These are phyloP conservation scores for Nannobrachium achirus DNA, from an alignment of 2,113 vertebrate species.

Conservation along the genomic window DNA sequence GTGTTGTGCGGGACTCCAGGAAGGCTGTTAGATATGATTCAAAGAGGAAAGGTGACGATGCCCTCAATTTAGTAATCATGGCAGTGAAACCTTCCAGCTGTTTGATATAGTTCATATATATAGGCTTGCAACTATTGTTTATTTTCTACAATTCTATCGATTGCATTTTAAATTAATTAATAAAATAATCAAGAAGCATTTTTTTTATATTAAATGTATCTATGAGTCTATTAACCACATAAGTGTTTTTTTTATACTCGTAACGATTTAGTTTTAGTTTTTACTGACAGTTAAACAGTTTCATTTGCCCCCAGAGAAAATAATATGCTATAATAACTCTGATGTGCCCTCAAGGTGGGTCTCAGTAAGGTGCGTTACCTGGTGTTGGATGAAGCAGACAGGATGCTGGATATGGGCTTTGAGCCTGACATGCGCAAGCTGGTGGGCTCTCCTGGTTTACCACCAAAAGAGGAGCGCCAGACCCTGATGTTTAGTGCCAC, in stretches of 20 bases:
- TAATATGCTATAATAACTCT: background rate
- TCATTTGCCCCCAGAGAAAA: no score
- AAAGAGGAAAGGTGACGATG: slow-evolving; percentile 82
- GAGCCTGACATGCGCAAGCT: slow-evolving; percentile 87
- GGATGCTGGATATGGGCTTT: slow-evolving; percentile 98
- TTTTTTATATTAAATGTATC: no score
- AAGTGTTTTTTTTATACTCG: no score
- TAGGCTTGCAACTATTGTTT: no score
- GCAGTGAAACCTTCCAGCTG: background rate
- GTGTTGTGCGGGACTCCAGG: slow-evolving; percentile 94
- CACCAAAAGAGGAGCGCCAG: slow-evolving; percentile 87
- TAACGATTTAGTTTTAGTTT: no score
- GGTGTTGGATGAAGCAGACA: slow-evolving; percentile 94
- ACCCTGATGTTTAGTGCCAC: slow-evolving; percentile 98
- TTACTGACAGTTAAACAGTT: background rate
- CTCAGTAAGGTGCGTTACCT: slow-evolving; percentile 86
- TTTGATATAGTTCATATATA: no score
- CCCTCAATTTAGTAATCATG: background rate
- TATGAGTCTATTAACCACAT: no score
- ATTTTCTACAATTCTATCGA: no score
- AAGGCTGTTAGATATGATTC: slow-evolving; percentile 89
- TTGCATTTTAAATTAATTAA: no score
- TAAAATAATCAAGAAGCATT: no score
- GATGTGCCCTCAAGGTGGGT: slow-evolving; percentile 80
- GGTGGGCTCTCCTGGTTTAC: slow-evolving; percentile 86